Percentiles rank a stretch among this genome's conserved stretches.
phyloP scores from a whole-genome alignment of 23 tunicate species.

The Clavelina lepadiformis region DNA sequence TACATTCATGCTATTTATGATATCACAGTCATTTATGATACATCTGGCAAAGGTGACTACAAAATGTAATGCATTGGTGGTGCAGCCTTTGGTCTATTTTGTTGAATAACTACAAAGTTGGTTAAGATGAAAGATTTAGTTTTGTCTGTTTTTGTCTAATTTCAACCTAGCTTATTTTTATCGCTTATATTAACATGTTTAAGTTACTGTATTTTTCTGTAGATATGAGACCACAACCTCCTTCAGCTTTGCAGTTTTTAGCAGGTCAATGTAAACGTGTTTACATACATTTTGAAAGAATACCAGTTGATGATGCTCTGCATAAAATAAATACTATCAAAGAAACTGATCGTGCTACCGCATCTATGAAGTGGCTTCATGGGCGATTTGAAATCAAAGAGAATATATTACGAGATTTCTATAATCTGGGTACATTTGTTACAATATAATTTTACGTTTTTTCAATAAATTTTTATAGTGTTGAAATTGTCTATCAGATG shows the following conservation, averaged over 20 bases:
- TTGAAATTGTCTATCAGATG: too few species aligned
- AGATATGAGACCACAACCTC: conserved; percentile 23
- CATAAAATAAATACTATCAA: not conserved
- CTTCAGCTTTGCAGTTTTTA: conserved; percentile 18
- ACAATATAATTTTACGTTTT: too few species aligned
- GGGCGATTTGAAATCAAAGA: conserved; percentile 43
- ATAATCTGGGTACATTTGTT: too few species aligned
- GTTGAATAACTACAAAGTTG: not conserved
- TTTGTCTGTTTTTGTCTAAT: too few species aligned
- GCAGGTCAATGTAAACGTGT: conserved; percentile 42
- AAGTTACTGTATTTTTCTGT: not conserved
- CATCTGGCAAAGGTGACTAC: not conserved
- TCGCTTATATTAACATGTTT: not conserved
- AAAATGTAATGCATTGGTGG: not conserved
- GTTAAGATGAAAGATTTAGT: not conserved
- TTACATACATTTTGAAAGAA: conserved; percentile 29
- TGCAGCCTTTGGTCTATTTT: not conserved
- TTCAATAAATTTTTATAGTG: too few species aligned
- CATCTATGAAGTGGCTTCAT: conserved; percentile 46
- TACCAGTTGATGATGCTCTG: conserved; percentile 37
- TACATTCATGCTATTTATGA: conserved; percentile 57
- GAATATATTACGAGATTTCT: conserved; percentile 18
- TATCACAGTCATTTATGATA: conserved; percentile 43
- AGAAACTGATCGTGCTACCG: conserved; percentile 5
- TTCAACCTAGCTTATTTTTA: too few species aligned